Evolutionary conservation across 1,140 invertebrate genomes (phyloP).

Genomic region (Heliconius hewitsoni): DNA sequence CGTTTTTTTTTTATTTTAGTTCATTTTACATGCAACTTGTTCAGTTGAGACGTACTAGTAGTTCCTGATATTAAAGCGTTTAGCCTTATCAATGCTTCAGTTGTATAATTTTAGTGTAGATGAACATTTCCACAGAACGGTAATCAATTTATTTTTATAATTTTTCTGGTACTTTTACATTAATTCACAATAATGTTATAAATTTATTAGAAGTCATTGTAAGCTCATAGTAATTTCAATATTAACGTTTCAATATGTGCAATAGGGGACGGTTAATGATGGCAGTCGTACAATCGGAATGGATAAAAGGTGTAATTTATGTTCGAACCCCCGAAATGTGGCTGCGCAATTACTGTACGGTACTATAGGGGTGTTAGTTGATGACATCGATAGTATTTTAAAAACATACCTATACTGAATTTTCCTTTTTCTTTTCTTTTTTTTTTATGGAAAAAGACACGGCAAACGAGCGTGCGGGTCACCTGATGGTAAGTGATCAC

Average conservation of each 20-base stretch:
- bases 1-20: too few species aligned
- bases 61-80: too few species aligned
- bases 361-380: conserved; percentile 39
- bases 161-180: neutral
- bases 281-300: conserved; percentile 68
- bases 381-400: conserved; percentile 22
- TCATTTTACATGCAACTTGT: too few species aligned
- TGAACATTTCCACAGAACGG: too few species aligned
- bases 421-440: too few species aligned
- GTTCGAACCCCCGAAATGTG: conserved; percentile 63
- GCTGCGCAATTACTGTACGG: conserved; percentile 61
- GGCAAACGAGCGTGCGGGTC: too few species aligned
- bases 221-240: conserved; percentile 1
- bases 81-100: too few species aligned
- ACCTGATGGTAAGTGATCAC: too few species aligned
- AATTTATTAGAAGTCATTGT: conserved; percentile 1
- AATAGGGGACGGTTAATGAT: conserved; percentile 58
- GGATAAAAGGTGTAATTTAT: conserved; percentile 77
- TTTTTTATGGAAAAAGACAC: too few species aligned
- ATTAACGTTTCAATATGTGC: conserved; percentile 44
- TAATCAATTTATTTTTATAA: too few species aligned
- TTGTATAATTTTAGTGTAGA: too few species aligned
- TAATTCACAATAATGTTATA: neutral
- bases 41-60: too few species aligned
- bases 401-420: conserved; percentile 15